phyloP scores from a whole-genome alignment of 1,140 invertebrate species.

The Trachymyrmex septentrionalis region DNA sequence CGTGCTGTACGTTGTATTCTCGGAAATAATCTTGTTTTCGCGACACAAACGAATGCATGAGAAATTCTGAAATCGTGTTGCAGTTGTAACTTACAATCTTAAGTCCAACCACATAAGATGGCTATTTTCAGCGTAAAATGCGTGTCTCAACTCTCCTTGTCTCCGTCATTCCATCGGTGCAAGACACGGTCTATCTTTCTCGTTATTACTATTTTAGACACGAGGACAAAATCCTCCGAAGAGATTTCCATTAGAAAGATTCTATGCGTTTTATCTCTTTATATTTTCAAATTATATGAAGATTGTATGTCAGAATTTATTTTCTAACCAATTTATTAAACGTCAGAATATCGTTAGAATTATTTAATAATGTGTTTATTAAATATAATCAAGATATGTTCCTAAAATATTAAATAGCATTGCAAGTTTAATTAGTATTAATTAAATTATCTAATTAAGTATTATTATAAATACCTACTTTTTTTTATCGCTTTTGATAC shows the following conservation, averaged over 20 bases:
- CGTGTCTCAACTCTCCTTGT: conserved; percentile 44
- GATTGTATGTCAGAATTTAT: background rate
- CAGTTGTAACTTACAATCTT: conserved; percentile 10
- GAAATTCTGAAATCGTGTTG: conserved; percentile 21
- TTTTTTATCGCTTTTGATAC: too few relatives aligned
- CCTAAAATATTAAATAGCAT: too few relatives aligned
- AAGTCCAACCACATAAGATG: conserved; percentile 73
- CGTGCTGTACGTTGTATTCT: conserved; percentile 11
- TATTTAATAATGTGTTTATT: too few relatives aligned
- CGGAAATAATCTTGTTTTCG: conserved; percentile 33
- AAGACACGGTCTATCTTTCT: conserved; percentile 38
- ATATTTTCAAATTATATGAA: background rate
- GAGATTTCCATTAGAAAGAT: background rate
- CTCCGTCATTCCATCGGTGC: conserved; percentile 19
- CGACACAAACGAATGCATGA: conserved; percentile 7
- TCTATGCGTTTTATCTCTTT: conserved; percentile 19
- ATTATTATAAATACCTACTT: too few relatives aligned
- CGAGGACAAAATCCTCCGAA: conserved; percentile 5
- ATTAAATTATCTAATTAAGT: too few relatives aligned
- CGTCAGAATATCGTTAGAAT: too few relatives aligned
- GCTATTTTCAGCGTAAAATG: conserved; percentile 80
- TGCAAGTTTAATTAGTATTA: too few relatives aligned
- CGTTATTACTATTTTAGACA: conserved; percentile 63
- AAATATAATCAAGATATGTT: too few relatives aligned
- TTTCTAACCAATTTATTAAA: too few relatives aligned